Conservation (phyloP, 2,797 vertebrate species). For the Pseudomugil gertrudae region DNA sequence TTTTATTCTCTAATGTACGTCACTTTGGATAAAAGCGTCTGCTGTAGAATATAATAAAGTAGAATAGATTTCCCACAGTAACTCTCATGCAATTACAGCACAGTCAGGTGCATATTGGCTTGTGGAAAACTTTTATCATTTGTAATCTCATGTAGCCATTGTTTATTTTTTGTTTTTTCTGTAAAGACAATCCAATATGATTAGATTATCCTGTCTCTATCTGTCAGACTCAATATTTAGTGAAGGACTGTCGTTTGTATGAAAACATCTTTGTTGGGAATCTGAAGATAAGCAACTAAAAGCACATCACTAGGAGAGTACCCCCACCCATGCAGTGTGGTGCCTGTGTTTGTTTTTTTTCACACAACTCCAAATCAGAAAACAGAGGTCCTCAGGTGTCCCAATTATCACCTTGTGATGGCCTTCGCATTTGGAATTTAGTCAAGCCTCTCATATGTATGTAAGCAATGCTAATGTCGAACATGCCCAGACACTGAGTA, state of each 20-base stretch:
- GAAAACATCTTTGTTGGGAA: constrained; percentile 57
- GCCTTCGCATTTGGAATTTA: constrained; percentile 42
- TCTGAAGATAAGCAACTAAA: constrained; percentile 50
- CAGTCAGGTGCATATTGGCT: too few species aligned
- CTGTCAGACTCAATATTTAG: constrained; percentile 50
- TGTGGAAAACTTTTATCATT: too few species aligned
- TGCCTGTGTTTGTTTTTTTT: constrained; percentile 42
- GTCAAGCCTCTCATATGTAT: constrained; percentile 28
- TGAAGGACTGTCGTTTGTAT: constrained; percentile 50
- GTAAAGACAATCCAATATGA: too few species aligned
- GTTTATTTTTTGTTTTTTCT: too few species aligned
- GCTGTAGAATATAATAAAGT: too few species aligned
- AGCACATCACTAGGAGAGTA: constrained; percentile 11
- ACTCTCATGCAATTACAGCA: too few species aligned
- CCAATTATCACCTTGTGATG: constrained; percentile 68
- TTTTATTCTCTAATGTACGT: too few species aligned
- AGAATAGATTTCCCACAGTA: too few species aligned
- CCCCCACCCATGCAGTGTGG: constrained; percentile 15
- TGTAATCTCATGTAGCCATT: too few species aligned
- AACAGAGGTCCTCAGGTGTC: constrained; percentile 70
- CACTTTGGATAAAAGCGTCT: too few species aligned
- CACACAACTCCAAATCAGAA: constrained; percentile 17
- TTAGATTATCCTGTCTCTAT: constrained; percentile 43
- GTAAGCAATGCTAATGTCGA: constrained; percentile 49
- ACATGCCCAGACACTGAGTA: constrained; percentile 60